These are phyloP conservation scores for Platerodrilus igneus DNA, from an alignment of 2,888 invertebrate genomes.

Conservation along the genomic window DNA sequence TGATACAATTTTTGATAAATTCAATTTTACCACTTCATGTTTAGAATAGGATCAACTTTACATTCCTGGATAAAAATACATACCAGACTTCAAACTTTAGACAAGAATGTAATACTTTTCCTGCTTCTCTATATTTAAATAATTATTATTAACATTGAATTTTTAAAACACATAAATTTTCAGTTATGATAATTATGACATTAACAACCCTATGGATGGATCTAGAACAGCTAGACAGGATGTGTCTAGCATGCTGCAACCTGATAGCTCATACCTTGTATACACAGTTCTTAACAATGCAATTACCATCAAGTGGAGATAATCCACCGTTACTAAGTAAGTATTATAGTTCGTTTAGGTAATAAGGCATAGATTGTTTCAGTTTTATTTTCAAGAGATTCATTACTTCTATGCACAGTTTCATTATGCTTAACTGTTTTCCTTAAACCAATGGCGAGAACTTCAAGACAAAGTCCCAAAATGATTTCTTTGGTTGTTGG, in stretches of 20 bases:
- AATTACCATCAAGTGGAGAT: constrained; percentile 57
- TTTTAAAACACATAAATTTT: too few relatives aligned
- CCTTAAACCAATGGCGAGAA: constrained; percentile 33
- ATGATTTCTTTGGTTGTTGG: constrained; percentile 34
- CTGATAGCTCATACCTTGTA: constrained; percentile 59
- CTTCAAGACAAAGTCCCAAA: constrained; percentile 28
- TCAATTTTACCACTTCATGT: too few relatives aligned
- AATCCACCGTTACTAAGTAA: constrained; percentile 57
- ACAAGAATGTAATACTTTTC: too few relatives aligned
- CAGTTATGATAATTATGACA: constrained; percentile 56
- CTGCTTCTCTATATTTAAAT: too few relatives aligned
- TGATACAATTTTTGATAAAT: too few relatives aligned
- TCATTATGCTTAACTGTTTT: constrained; percentile 38
- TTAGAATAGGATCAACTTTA: too few relatives aligned
- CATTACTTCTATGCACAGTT: constrained; percentile 36
- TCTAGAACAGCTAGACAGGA: constrained; percentile 54
- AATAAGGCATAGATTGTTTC: constrained; percentile 20
- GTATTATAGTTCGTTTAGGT: constrained; percentile 22
- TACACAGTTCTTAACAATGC: constrained; percentile 56
- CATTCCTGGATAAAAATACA: too few relatives aligned
- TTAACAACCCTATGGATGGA: constrained; percentile 56
- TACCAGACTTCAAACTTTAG: too few relatives aligned
- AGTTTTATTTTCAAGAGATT: constrained; percentile 40
- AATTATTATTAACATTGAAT: neutral
- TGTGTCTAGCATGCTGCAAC: constrained; percentile 55